Evolutionary conservation across 2,113 vertebrate genomes (phyloP).

Genomic region (Thryonomys swinderianus): DNA sequence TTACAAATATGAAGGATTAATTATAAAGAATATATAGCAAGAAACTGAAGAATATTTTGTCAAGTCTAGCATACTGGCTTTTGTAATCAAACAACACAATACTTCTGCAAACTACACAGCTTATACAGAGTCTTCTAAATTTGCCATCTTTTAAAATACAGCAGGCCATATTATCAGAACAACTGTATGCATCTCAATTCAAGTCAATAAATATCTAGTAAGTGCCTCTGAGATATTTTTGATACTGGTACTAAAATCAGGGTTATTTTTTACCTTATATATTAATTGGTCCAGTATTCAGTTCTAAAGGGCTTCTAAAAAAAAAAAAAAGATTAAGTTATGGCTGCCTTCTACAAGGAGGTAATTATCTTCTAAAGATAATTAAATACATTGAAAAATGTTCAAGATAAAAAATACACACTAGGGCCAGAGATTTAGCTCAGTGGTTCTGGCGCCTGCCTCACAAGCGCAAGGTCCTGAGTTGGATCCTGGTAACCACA

Average conservation of each 20-base stretch:
- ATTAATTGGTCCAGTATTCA: not conserved
- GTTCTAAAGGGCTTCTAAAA: constrained; percentile 14
- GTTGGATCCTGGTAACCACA: too few species aligned
- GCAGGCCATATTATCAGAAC: not conserved
- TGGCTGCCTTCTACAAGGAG: not conserved
- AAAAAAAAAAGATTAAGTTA: not conserved
- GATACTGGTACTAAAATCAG: not conserved
- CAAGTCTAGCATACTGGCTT: not conserved
- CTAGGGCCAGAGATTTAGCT: too few species aligned
- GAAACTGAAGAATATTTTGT: constrained; percentile 44
- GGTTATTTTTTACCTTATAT: constrained; percentile 1
- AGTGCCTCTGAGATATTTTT: not conserved
- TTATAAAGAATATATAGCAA: not conserved
- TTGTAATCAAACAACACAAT: constrained; percentile 32
- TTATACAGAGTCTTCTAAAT: not conserved
- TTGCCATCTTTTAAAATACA: constrained; percentile 22
- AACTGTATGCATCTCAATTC: not conserved
- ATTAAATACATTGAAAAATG: constrained; percentile 39
- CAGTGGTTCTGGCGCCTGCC: too few species aligned
- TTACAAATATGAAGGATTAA: constrained; percentile 74
- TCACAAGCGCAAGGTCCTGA: too few species aligned
- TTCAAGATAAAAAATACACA: not conserved
- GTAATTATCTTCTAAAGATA: constrained; percentile 29
- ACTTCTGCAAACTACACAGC: not conserved
- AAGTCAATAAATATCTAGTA: constrained; percentile 39